phyloP scores from a whole-genome alignment of 2,113 vertebrate species.

The Heteronetta atricapilla region DNA sequence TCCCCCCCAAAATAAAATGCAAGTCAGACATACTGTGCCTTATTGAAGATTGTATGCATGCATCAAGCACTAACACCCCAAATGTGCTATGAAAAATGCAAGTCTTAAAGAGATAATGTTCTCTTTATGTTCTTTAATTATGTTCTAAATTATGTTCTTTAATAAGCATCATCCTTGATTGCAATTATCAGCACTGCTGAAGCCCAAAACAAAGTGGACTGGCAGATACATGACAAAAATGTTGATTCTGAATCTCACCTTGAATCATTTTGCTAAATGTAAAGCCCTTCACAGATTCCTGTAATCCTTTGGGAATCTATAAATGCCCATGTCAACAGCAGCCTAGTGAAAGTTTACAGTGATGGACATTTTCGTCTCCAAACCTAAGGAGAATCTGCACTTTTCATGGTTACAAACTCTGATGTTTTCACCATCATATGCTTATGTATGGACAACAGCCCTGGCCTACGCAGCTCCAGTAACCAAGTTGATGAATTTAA shows the following conservation, averaged over 20 bases:
- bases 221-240: neutral
- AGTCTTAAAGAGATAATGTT: neutral
- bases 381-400: neutral
- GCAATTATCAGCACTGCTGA: neutral
- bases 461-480: neutral
- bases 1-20: neutral
- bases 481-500: neutral
- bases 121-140: neutral
- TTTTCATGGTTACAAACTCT: neutral
- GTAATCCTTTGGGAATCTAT: neutral
- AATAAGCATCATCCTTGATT: neutral
- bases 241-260: neutral
- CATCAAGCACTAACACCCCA: neutral
- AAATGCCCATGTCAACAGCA: neutral
- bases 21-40: neutral
- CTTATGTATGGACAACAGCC: neutral
- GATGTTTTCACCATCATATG: neutral
- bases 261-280: accelerated
- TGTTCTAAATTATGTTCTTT: neutral
- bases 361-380: neutral
- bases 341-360: neutral
- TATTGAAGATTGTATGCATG: neutral
- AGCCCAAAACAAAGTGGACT: neutral
- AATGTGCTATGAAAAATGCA: neutral
- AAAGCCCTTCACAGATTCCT: neutral